These are phyloP conservation scores for Drosophila koepferae DNA, from an alignment of 2,888 invertebrate genomes.

Conservation along the genomic window DNA sequence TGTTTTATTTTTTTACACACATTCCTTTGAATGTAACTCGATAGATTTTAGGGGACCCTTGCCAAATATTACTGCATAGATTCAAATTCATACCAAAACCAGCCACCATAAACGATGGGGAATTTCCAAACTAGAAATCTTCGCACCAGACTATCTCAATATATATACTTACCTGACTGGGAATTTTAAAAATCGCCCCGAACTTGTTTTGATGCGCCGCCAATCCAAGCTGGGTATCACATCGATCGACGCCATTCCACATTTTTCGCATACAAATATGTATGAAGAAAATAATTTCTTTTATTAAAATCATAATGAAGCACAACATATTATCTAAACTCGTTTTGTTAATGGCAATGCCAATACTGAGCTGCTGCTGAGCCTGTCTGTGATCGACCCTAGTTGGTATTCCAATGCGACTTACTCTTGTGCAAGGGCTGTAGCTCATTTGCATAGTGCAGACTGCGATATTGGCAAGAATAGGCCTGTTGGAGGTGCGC, in stretches of 20 bases:
- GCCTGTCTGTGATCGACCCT: slow-evolving; percentile 33
- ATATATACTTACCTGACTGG: slow-evolving; percentile 54
- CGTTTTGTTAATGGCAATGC: slow-evolving; percentile 22
- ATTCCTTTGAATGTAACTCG: slow-evolving; percentile 67
- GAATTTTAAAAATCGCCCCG: slow-evolving; percentile 52
- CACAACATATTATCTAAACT: slow-evolving; percentile 32
- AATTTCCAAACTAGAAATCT: slow-evolving; percentile 77
- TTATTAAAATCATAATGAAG: slow-evolving; percentile 49
- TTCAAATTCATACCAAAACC: slow-evolving; percentile 45
- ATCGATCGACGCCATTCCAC: slow-evolving; percentile 38
- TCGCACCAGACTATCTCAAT: slow-evolving; percentile 44
- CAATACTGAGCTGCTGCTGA: slow-evolving; percentile 13
- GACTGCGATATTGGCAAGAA: slow-evolving; percentile 68
- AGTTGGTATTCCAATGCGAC: slow-evolving; percentile 35
- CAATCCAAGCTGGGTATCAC: slow-evolving; percentile 35
- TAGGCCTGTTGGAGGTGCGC: slow-evolving; percentile 66
- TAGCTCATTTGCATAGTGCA: slow-evolving; percentile 64
- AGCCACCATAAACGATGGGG: slow-evolving; percentile 68
- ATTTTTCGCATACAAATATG: slow-evolving; percentile 47
- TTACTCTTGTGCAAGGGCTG: slow-evolving; percentile 49
- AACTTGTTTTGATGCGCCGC: slow-evolving; percentile 69
- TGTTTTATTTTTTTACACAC: slow-evolving; percentile 42
- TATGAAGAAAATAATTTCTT: slow-evolving; percentile 56
- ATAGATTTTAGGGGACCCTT: slow-evolving; percentile 43
- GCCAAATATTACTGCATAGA: slow-evolving; percentile 23